phyloP scores from a whole-genome alignment of 2,888 invertebrate species.

The Lissocephala sabroskyi region DNA sequence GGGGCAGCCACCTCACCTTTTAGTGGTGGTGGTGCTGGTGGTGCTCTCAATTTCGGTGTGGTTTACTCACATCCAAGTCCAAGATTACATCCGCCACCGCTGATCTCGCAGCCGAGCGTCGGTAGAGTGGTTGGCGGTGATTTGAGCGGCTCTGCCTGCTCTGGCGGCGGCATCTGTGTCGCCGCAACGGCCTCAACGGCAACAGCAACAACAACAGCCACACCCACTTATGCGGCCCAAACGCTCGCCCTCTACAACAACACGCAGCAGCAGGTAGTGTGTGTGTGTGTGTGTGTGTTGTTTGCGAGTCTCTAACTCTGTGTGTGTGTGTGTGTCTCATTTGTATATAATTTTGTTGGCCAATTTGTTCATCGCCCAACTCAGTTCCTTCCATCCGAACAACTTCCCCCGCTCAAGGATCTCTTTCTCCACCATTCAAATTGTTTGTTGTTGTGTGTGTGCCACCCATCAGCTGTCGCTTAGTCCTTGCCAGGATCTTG shows the following conservation, averaged over 20 bases:
- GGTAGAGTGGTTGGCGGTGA: conserved; percentile 34
- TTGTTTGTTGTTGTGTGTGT: conserved; percentile 28
- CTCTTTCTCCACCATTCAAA: too few relatives aligned
- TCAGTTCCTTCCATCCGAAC: not conserved
- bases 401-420: not conserved
- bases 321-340: conserved; percentile 11
- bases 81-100: too few relatives aligned
- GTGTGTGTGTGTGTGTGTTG: conserved; percentile 29
- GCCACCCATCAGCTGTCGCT: conserved; percentile 8
- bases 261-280: conserved; percentile 72
- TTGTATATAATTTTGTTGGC: conserved; percentile 21
- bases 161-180: conserved; percentile 11
- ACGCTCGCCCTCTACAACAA: conserved; percentile 45
- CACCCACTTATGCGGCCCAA: conserved; percentile 38
- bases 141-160: conserved; percentile 46
- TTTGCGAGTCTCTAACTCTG: conserved; percentile 16
- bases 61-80: conserved; percentile 43
- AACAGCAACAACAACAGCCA: conserved; percentile 10
- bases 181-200: conserved; percentile 8
- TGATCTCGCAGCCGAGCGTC: too few relatives aligned
- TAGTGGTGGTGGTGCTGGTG: conserved; percentile 12
- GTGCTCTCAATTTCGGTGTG: conserved; percentile 18
- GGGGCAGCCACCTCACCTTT: conserved; percentile 6
- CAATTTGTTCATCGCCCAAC: conserved; percentile 26
- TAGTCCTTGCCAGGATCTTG: conserved; percentile 2